phyloP scores from a whole-genome alignment of 2,888 invertebrate genomes.

The Leptura quadrifasciata region DNA sequence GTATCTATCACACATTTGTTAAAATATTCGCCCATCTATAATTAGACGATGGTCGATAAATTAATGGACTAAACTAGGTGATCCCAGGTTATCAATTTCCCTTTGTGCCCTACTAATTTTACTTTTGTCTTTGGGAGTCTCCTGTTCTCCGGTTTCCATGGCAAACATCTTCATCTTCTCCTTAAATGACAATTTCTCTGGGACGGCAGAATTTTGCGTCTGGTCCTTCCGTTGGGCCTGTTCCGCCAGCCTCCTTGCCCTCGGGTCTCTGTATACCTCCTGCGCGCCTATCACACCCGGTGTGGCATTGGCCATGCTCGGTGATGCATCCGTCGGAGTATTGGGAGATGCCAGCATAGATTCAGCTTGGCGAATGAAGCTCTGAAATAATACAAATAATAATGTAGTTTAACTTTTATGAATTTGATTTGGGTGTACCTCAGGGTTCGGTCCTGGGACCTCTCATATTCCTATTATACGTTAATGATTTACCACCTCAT shows the following conservation, averaged over 20 bases:
- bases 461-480: too few species aligned
- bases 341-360: slow-evolving; percentile 86
- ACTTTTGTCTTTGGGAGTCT: slow-evolving; percentile 95
- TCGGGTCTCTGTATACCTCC: slow-evolving; percentile 97
- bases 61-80: slow-evolving; percentile 70
- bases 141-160: slow-evolving; percentile 94
- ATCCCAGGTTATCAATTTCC: slow-evolving; percentile 86
- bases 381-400: slow-evolving; percentile 73
- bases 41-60: slow-evolving; percentile 3
- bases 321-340: slow-evolving; percentile 79
- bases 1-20: slow-evolving; percentile 24
- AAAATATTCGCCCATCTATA: slow-evolving; percentile 9
- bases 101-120: slow-evolving; percentile 97
- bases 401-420: too few species aligned
- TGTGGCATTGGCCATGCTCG: slow-evolving; percentile 79
- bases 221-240: slow-evolving; percentile 79
- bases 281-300: slow-evolving; percentile 98
- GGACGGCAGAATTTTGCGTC: slow-evolving; percentile 80
- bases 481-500: too few species aligned
- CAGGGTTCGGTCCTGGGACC: too few species aligned
- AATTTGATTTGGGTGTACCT: too few species aligned
- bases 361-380: slow-evolving; percentile 88
- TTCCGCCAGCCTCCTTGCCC: slow-evolving; percentile 90
- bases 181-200: slow-evolving; percentile 96
- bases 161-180: slow-evolving; percentile 99